Evolutionary conservation across 2,797 vertebrate genomes (phyloP).

Genomic region (Pseudochaenichthys georgianus): DNA sequence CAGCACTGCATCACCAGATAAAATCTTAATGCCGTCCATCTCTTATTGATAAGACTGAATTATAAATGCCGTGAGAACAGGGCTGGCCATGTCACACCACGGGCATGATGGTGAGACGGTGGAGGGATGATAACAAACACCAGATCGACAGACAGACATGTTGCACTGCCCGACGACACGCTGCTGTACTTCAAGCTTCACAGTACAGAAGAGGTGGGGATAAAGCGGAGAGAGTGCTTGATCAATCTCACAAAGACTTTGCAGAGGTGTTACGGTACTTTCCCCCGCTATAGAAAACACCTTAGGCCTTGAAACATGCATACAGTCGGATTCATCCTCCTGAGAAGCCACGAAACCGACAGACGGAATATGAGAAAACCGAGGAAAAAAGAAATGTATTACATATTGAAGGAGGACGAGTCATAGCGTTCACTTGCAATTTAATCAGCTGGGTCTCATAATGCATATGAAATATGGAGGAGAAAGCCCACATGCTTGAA

Average conservation of each 20-base stretch:
- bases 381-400: constrained; percentile 64
- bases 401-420: constrained; percentile 69
- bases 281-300: constrained; percentile 76
- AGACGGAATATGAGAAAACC: constrained; percentile 62
- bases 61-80: constrained; percentile 77
- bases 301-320: constrained; percentile 65
- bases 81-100: constrained; percentile 69
- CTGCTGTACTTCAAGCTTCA: constrained; percentile 51
- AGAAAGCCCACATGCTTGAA: constrained; percentile 63
- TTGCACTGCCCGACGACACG: constrained; percentile 56
- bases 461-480: constrained; percentile 72
- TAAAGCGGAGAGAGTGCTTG: constrained; percentile 45
- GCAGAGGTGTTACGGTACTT: constrained; percentile 68
- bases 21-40: constrained; percentile 80
- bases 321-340: constrained; percentile 71
- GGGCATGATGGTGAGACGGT: constrained; percentile 61
- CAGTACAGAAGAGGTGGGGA: constrained; percentile 41
- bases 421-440: constrained; percentile 62
- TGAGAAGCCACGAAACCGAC: constrained; percentile 44
- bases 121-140: constrained; percentile 56
- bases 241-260: constrained; percentile 72
- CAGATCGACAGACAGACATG: constrained; percentile 47
- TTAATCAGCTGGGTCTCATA: constrained; percentile 74
- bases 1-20: constrained; percentile 71
- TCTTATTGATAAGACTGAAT: constrained; percentile 81